Evolutionary conservation across 2,797 vertebrate genomes (phyloP), one percentile per base, ranked within the genome.

Genomic region (Urocyon cinereoargenteus): DNA sequence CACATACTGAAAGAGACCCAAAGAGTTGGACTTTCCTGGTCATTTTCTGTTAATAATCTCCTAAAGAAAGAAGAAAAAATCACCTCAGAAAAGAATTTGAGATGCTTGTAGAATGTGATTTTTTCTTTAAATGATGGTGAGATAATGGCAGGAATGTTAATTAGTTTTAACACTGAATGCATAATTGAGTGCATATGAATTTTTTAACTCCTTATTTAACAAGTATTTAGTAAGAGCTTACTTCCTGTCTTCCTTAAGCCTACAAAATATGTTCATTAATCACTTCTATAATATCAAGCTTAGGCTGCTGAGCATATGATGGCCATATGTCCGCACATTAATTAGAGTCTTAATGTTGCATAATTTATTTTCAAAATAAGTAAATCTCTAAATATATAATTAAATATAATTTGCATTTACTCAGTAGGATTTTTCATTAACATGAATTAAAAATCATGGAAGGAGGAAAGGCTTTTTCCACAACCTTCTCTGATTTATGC

Each of bases 401-500:
- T 94, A 85, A 34, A 66, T 91, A n/a, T 87, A 5, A 86, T 95
- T 90, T 83, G 31, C 10, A 92, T 68, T 94, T 92, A 66, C 36
- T 91, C 61, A 78, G 59, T 82, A 83, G 45, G 26, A 78, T 36
- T 96, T 95, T 93, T 89, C 66, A 96, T 93, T 86, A 89, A 72
- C 11, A 91, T 82, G n/a, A 89, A 89, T 53, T 91, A 95, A 10
- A 86, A 86, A 51, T 84, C 11, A 57, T 40, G 8, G 79, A 18
- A 34, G 6, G 34, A 84, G 10, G 53, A 86, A 77, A 92, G 53
- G 19, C 51, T 61, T 92, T 95, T 73, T 45, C 19, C 7, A 75
- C 6, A 45, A 21, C 24, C n/a, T 49, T n/a, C 21, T 92, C 40
- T 70, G 19, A 61, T 90, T 87, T 79, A 14, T 40, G 13, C 36